Percentiles rank a stretch among this genome's conserved stretches.
These are phyloP conservation scores for Rambutsinella grinnellia DNA, from an alignment of 2,888 invertebrate genomes.

Conservation along the genomic window DNA sequence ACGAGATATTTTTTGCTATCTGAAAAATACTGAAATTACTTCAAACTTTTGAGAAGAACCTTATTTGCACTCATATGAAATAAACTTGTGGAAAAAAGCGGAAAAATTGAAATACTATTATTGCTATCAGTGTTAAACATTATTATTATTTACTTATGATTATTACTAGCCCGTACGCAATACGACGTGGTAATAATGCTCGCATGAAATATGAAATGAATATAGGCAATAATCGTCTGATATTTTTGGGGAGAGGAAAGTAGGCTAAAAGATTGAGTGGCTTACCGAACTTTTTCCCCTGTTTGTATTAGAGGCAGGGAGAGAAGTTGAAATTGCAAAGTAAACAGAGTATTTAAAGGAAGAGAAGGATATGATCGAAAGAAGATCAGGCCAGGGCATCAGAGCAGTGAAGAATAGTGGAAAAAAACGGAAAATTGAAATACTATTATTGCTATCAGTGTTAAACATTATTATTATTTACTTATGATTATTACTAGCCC, in stretches of 20 bases:
- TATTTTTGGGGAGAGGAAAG: too few species aligned
- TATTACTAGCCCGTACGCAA: not conserved
- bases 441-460: not conserved
- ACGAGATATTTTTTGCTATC: not conserved
- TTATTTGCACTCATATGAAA: not conserved
- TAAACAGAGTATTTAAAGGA: too few species aligned
- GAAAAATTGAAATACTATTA: not conserved
- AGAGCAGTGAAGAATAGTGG: constrained; percentile 18
- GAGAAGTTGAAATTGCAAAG: too few species aligned
- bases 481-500: not conserved
- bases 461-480: not conserved
- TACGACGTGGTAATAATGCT: not conserved
- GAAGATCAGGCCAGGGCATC: constrained; percentile 53
- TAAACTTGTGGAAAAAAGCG: not conserved
- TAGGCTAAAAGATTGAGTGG: too few species aligned
- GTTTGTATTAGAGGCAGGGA: too few species aligned
- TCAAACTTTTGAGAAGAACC: not conserved
- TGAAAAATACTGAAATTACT: not conserved
- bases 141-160: not conserved
- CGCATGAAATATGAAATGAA: not conserved
- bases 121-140: not conserved
- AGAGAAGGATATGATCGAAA: constrained; percentile 22
- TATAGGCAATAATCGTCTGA: too few species aligned
- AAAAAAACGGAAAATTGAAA: not conserved
- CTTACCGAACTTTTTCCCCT: too few species aligned